Evolutionary conservation across 1,140 invertebrate species (phyloP), one percentile per base, ranked within the genome.

Genomic region (Platyura marginata): DNA sequence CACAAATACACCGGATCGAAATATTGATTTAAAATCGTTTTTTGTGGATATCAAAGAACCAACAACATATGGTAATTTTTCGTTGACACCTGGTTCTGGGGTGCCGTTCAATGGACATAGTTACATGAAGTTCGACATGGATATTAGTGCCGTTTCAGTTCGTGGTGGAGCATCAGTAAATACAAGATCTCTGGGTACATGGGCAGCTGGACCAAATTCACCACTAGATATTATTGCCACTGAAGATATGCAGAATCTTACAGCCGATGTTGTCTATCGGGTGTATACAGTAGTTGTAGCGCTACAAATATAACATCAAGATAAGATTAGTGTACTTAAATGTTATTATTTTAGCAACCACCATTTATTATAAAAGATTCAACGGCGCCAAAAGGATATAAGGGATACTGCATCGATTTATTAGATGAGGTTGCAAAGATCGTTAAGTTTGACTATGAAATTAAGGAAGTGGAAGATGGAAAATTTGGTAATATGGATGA

Each of bases 351-450:
- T 21, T 54, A 87, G 80, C 81, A 89, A 74, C 70, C 81, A 20
- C 90, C 90, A 0, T 94, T 93, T 52, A 76, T 93, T n/a, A 81
- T 82, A 59, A 71, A 61, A 50, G 75, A 81, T 46, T 65, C 74
- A 33, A 65, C 69, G 0, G 62, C 70, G 0, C 75, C 71, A 0
- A 71, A 75, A 45, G 69, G 75, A 15, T 93, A 77, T 56, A 75
- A 75, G 50, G 93, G 93, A 9, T 97, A 94, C 57, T 95, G 91
- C 59, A 86, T 95, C 39, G 91, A 96, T 57, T 63, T 97, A 1
- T 74, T 97, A 1, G 70, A 91, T 43, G 76, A 83, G 56, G 89
- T 96, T 40, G 72, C 79, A 23, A 63, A 79, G 40, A 76, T 81
- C 20, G 67, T 93, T 0, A 74, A 81, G 42, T 96, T 97, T 52